Conservation (phyloP, 2,888 invertebrate genomes). For the Protodeltote pygarga region DNA sequence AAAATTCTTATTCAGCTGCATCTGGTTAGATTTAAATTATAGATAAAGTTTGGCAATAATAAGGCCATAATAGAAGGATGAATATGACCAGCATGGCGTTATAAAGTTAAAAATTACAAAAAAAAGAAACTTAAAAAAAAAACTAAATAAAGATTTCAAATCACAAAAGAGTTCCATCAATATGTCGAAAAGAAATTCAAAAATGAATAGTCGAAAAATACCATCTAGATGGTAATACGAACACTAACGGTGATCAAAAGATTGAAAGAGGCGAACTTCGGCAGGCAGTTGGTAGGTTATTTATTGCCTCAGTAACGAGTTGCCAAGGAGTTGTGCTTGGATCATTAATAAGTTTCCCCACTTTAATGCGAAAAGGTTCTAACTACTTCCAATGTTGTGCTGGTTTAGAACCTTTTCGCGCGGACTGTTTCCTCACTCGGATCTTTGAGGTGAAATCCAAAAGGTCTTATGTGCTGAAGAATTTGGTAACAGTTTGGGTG, state of each 20-base stretch:
- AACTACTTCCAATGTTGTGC: constrained; percentile 47
- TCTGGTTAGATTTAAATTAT: too few species aligned
- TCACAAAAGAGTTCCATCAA: not conserved
- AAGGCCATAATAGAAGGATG: too few species aligned
- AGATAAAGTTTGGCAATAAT: too few species aligned
- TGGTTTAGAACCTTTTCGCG: constrained; percentile 53
- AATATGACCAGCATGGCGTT: too few species aligned
- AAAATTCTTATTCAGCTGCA: too few species aligned
- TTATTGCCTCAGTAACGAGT: constrained; percentile 76
- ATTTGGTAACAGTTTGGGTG: constrained; percentile 42
- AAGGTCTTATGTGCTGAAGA: constrained; percentile 54
- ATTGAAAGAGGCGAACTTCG: constrained; percentile 62
- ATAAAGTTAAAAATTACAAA: too few species aligned
- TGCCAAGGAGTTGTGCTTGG: constrained; percentile 67
- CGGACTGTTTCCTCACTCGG: constrained; percentile 36
- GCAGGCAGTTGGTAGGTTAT: constrained; percentile 67
- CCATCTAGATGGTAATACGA: constrained; percentile 47
- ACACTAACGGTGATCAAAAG: constrained; percentile 57
- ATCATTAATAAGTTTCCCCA: constrained; percentile 74
- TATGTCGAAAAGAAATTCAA: not conserved
- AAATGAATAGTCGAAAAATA: constrained; percentile 11
- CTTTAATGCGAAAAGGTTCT: constrained; percentile 56
- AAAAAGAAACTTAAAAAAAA: too few species aligned
- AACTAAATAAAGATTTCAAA: too few species aligned
- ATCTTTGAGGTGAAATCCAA: constrained; percentile 32